Base-by-base conservation (phyloP, 2,888 invertebrate species). In the Drosophila subquinaria region DNA sequence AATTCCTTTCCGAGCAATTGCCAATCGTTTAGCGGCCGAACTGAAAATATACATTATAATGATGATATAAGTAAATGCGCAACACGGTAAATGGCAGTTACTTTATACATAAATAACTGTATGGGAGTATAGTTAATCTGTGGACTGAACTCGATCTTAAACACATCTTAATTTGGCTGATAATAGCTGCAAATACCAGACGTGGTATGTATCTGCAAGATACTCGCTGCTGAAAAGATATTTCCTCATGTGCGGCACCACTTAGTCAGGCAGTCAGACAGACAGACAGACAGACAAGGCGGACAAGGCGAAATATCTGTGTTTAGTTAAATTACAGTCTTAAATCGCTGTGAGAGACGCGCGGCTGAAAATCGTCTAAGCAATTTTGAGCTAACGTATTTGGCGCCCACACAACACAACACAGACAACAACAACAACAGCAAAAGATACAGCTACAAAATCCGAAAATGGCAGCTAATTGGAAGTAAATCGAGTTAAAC, bases 401-500 rank as follows among this genome's bases (percentile, higher is more conserved):
- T 79, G 85, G 83, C 84, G 84, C 84, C 84, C 89, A 86, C 83
- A 83, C 81, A 80, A 77, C 69, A 60, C 50, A 51, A 50, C 13
- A 36, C 33, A 50, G n/a, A n/a, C n/a, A 2, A 6, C 50, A 48
- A 27, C 27, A 30, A 8, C 50, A 48, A 27, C 27, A 15, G 17
- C 9, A 17, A 43, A 56, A 40, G 40, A 60, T 50, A 40, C 48
- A 40, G 40, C 38, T 50, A 60, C 40, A 20, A 52, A 35, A 73
- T 59, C 77, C 70, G 57, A 79, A 83, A 83, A 78, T 83, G 84
- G 89, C 89, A 89, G 83, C 73, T 88, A 84, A 84, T 84, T 84
- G 89, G 84, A 81, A 81, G 69, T 86, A 75, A 86, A 82, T 78
- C 83, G 81, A 88, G 87, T 77, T 88, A 69, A 88, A 79, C 76